Base-by-base conservation (phyloP, 2,888 invertebrate species). In the Hybos culiciformis region DNA sequence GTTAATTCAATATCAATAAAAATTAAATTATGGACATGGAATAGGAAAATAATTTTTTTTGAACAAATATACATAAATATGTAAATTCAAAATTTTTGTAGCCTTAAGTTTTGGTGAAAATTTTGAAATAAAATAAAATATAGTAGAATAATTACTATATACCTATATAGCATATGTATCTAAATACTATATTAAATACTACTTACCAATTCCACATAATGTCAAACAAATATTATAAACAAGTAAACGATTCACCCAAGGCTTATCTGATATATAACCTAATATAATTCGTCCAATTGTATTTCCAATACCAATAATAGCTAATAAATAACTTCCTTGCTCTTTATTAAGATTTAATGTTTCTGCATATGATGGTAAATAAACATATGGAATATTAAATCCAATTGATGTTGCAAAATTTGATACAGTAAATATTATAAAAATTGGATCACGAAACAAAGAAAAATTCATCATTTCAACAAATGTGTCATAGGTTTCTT, bases 381-480 rank as follows among this genome's bases (percentile, higher is more conserved):
- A 93, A 41, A 92, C 80, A 60, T 91, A 92, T 26, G 94, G 94
- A 58, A 93, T 78, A 63, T 92, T 90, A 70, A 91, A 93, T 47
- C 93, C 93, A 58, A 94, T 81, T 60, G 90, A 93, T 17, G 66
- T 66, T 50, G 62, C 80, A 63, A 98, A 91, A 68, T 98, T 98
- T 31, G 96, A 96, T 42, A 90, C 54, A 12, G 83, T 79, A 64
- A 96, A 97, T 47, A 96, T 68, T 49, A 96, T 70, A 63, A 94
- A 97, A 50, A 93, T 72, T 21, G 81, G 77, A 65, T 93, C 87
- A 53, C 77, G 76, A 45, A 97, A 73, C 39, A 98, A 71, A 1
- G 80, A 75, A 50, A 93, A 72, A 59, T 93, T 87, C 56, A 94
- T 73, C 86, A 93, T 90, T 66, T 82, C 78, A 38, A 72, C 70